Conservation (phyloP, 92 coral and sea anemone genomes). For the Bergia puertoricense region DNA sequence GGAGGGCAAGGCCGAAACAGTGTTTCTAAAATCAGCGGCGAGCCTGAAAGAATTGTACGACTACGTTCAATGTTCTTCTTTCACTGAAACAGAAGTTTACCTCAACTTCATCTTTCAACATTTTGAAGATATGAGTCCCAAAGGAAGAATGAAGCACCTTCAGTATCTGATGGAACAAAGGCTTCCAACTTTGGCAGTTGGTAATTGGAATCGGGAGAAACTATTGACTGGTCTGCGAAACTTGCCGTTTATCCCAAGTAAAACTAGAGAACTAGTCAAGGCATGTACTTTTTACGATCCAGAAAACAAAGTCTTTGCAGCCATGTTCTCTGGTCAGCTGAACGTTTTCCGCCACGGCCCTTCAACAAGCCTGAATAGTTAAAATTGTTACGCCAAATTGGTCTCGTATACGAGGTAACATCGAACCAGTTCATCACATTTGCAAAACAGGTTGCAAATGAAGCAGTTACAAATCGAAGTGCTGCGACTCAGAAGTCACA, state of each 20-base stretch:
- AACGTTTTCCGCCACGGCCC: constrained; percentile 62
- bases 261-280: constrained; percentile 43
- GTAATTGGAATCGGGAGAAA: background rate
- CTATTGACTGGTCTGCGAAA: constrained; percentile 5
- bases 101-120: constrained; percentile 59
- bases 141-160: constrained; percentile 54
- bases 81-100: constrained; percentile 51
- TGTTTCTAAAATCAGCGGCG: constrained; percentile 37
- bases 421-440: constrained; percentile 34
- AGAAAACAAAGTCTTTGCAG: constrained; percentile 46
- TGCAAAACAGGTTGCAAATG: constrained; percentile 57
- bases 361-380: constrained; percentile 48
- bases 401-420: constrained; percentile 52
- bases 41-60: constrained; percentile 34
- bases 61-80: constrained; percentile 43
- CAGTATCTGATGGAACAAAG: background rate
- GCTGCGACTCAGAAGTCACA: constrained; percentile 34
- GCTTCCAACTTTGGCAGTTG: background rate
- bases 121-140: constrained; percentile 37
- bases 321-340: constrained; percentile 43
- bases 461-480: constrained; percentile 31
- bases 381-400: constrained; percentile 50
- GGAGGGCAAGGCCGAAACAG: constrained; percentile 22
- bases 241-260: constrained; percentile 44
- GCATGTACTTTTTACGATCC: constrained; percentile 69